Evolutionary conservation across 2,113 vertebrate species (phyloP), one percentile per base, ranked within the genome.

Genomic region (Paraplagusia blochii): DNA sequence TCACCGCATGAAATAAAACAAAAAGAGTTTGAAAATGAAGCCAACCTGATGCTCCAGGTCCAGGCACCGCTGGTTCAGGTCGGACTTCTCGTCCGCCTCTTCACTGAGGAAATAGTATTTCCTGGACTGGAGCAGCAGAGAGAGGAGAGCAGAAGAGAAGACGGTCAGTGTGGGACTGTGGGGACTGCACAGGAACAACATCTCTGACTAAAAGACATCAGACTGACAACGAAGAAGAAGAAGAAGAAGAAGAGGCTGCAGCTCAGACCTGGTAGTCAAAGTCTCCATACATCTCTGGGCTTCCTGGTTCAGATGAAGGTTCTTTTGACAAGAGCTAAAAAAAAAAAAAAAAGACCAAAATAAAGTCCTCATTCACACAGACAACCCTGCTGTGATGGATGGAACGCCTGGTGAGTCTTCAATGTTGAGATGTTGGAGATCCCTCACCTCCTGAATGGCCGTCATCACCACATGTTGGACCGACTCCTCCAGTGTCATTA

Each of bases 381-480:
- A 29, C 3, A 29, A n/a, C n/a, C n/a, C n/a, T n/a, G n/a, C 22
- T 29, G 3, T 29, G 22, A 29, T 29, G 22, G 6, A 2, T 29
- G 22, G 22, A 29, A 29, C 22, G 22, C 6, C 22, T 29, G 3
- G 38, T 40, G 10, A 10, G 11, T 40, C n/a, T n/a, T n/a, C n/a
- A n/a, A n/a, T n/a, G n/a, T n/a, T n/a, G 13, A 40, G 38, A 40
- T 40, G 11, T 11, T 12, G 13, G 38, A 40, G 1, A 12, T 40
- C 9, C 11, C 89, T 83, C 81, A 96, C 94, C 91, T 96, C 94
- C 73, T 96, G 94, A 77, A 96, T 95, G 70, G 94, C 94, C 22
- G 92, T 90, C 94, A 96, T 96, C 74, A 96, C 94, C 15, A 94
- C 90, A 0, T 96, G 94, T 78, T 96, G 94, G 63, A 95, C 93